Conservation (phyloP, 2,888 invertebrate genomes). For the Sinodicranocentrus sp. region DNA sequence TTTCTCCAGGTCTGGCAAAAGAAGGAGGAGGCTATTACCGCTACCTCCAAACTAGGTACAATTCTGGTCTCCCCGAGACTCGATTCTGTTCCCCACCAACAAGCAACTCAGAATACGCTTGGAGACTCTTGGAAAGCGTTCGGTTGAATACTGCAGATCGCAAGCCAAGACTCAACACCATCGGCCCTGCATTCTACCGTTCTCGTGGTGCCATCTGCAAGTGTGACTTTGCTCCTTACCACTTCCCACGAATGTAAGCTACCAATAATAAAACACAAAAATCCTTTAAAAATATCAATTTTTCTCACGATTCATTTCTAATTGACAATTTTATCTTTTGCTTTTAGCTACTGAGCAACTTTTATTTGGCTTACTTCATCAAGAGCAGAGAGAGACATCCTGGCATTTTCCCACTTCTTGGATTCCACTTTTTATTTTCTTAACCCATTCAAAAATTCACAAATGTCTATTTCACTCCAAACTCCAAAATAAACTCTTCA, state of each 20-base stretch:
- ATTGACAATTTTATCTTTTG: not conserved
- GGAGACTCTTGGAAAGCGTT: conserved; percentile 71
- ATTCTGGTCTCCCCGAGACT: conserved; percentile 70
- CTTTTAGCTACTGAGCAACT: not conserved
- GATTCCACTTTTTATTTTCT: no score
- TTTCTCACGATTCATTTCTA: not conserved
- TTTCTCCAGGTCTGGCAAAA: conserved; percentile 68
- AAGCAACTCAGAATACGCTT: conserved; percentile 74
- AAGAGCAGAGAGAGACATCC: no score
- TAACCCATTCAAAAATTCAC: no score
- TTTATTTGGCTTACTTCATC: no score
- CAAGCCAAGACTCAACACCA: conserved; percentile 60
- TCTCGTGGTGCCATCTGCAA: conserved; percentile 67
- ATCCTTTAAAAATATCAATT: not conserved
- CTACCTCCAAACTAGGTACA: conserved; percentile 69
- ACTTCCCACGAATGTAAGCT: conserved; percentile 67
- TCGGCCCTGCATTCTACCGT: conserved; percentile 74
- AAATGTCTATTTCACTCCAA: no score
- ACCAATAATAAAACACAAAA: not conserved
- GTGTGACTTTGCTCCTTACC: conserved; percentile 74
- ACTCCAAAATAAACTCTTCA: no score
- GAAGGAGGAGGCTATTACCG: conserved; percentile 72
- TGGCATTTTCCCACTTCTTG: no score
- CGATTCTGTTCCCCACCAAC: conserved; percentile 74
- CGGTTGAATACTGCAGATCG: conserved; percentile 22